These are phyloP conservation scores for Matsumurasca onukii DNA, from an alignment of 1,140 invertebrate species.

Conservation along the genomic window DNA sequence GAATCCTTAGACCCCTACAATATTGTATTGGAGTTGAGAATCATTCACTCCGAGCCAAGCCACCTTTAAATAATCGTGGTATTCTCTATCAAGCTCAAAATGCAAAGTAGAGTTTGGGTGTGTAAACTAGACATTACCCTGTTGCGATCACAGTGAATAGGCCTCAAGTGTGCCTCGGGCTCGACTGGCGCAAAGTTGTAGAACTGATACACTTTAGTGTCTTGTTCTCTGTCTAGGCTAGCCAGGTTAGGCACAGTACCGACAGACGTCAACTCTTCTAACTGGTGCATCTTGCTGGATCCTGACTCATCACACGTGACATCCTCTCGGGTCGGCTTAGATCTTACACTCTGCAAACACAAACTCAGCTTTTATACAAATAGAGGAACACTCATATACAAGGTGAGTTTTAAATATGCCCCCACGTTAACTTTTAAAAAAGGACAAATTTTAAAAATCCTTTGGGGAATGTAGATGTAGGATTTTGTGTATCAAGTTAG, in stretches of 20 bases:
- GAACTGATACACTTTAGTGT: slow-evolving; percentile 44
- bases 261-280: slow-evolving; percentile 40
- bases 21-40: too few species aligned
- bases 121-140: slow-evolving; percentile 4
- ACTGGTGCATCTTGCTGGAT: background rate
- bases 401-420: too few species aligned
- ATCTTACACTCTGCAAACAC: background rate
- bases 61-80: too few species aligned
- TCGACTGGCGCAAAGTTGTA: slow-evolving; percentile 43
- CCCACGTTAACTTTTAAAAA: too few species aligned
- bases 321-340: background rate
- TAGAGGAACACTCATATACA: too few species aligned
- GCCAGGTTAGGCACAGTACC: slow-evolving; percentile 39
- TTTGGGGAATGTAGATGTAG: too few species aligned
- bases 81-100: too few species aligned
- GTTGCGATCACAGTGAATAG: background rate
- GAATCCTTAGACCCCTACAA: too few species aligned
- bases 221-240: slow-evolving; percentile 38
- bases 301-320: background rate
- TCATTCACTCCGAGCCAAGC: too few species aligned
- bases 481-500: too few species aligned
- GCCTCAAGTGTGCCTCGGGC: background rate
- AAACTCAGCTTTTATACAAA: background rate
- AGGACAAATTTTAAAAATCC: too few species aligned
- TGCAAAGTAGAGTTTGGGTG: too few species aligned